phyloP scores from a whole-genome alignment of 2,797 vertebrate species.

The Diplodus puntazzo region DNA sequence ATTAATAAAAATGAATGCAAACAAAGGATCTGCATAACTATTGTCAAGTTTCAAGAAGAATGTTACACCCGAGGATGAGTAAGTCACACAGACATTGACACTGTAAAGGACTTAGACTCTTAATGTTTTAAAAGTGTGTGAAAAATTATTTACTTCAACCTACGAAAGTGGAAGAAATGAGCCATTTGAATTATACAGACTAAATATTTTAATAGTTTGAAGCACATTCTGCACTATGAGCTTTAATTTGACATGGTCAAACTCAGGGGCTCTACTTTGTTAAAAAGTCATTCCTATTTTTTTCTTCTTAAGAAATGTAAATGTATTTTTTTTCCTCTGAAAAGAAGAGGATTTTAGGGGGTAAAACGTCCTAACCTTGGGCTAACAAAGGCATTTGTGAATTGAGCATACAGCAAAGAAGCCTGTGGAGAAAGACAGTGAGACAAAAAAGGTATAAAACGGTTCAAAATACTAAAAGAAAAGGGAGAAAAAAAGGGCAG shows the following conservation, averaged over 20 bases:
- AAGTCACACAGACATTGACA: neutral
- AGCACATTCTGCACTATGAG: slow-evolving; percentile 10
- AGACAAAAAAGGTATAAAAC: slow-evolving; percentile 57
- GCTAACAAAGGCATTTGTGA: slow-evolving; percentile 66
- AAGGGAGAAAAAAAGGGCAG: slow-evolving; percentile 56
- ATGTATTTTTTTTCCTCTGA: slow-evolving; percentile 37
- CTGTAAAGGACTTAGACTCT: neutral
- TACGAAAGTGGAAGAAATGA: slow-evolving; percentile 10
- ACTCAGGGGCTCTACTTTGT: slow-evolving; percentile 38
- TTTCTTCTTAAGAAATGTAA: slow-evolving; percentile 40
- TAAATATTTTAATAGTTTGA: slow-evolving; percentile 25
- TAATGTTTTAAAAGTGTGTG: slow-evolving; percentile 1
- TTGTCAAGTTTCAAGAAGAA: neutral
- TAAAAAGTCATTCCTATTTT: slow-evolving; percentile 15
- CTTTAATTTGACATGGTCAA: slow-evolving; percentile 48
- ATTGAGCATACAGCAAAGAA: slow-evolving; percentile 40
- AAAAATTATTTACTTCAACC: slow-evolving; percentile 5
- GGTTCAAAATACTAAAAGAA: slow-evolving; percentile 52
- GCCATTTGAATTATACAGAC: neutral
- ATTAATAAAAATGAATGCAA: neutral
- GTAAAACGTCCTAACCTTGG: slow-evolving; percentile 62
- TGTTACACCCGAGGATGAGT: neutral
- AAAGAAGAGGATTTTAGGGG: slow-evolving; percentile 63
- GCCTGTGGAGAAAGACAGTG: slow-evolving; percentile 38
- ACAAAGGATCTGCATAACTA: neutral